A percentile compares a stretch with the other conserved stretches of the same genome.
Evolutionary conservation across 2,797 vertebrate species (phyloP).

Genomic region (Balearica regulorum): DNA sequence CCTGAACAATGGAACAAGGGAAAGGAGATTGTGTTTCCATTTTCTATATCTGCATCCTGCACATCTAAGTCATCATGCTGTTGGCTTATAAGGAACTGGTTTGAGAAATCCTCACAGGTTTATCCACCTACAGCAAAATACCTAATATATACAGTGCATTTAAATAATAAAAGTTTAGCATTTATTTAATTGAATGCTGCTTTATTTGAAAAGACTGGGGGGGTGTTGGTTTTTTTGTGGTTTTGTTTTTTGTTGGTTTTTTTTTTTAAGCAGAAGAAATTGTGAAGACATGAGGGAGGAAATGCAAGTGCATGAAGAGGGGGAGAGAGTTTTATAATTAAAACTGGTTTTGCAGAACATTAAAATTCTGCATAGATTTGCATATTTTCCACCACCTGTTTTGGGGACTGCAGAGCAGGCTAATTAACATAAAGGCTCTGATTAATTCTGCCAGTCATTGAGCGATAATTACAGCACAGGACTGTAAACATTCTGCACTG

Average conservation of each 20-base stretch:
- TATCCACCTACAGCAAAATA: neutral
- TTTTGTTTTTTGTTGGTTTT: neutral
- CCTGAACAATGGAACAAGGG: neutral
- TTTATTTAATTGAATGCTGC: neutral
- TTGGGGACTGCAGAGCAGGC: slow-evolving; percentile 91
- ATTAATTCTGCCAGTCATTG: slow-evolving; percentile 90
- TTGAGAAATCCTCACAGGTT: slow-evolving; percentile 1
- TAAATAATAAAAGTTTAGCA: neutral
- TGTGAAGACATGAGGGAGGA: slow-evolving; percentile 50
- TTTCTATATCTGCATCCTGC: neutral
- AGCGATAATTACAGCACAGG: slow-evolving; percentile 81
- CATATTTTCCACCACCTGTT: slow-evolving; percentile 99
- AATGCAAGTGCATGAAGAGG: slow-evolving; percentile 72
- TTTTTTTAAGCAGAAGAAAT: slow-evolving; percentile 43
- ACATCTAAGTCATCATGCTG: neutral
- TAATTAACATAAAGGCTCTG: slow-evolving; percentile 98
- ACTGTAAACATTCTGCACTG: slow-evolving; percentile 81
- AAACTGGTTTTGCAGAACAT: slow-evolving; percentile 91
- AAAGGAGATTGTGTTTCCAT: neutral
- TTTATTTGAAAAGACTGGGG: neutral
- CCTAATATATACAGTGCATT: neutral
- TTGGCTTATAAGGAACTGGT: neutral
- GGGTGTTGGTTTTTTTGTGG: neutral
- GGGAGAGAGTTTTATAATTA: slow-evolving; percentile 82
- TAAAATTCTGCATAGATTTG: slow-evolving; percentile 99